Conservation (phyloP, 2,888 invertebrate species). For the Acrocyrtus sp. region DNA sequence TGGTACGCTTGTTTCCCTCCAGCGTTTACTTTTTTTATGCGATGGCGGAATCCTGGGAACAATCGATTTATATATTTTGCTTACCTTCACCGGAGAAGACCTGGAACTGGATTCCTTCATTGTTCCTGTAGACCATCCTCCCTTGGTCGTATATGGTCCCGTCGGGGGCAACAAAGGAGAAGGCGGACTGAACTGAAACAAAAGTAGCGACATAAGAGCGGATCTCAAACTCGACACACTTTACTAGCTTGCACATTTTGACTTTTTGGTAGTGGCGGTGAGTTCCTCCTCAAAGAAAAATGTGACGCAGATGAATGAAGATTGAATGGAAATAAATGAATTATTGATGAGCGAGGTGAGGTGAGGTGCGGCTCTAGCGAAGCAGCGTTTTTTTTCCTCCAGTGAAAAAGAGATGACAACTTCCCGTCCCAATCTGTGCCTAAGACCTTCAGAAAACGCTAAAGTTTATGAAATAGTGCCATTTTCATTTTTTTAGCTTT, state of each 20-base stretch:
- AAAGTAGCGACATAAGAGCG: constrained; percentile 58
- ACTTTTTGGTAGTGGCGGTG: constrained; percentile 16
- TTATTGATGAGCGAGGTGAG: constrained; percentile 16
- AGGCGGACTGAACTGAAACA: constrained; percentile 54
- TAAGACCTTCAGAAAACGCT: too few species aligned
- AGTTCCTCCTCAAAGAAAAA: constrained; percentile 2
- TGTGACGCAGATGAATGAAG: constrained; percentile 26
- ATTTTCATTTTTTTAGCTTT: too few species aligned
- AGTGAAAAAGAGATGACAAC: too few species aligned
- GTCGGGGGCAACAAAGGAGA: constrained; percentile 51
- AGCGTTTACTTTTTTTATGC: too few species aligned
- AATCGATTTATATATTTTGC: too few species aligned
- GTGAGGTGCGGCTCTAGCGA: too few species aligned
- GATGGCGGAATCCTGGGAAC: too few species aligned
- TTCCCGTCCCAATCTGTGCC: too few species aligned
- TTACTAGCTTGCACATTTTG: constrained; percentile 56
- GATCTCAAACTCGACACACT: constrained; percentile 58
- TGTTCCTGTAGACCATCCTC: constrained; percentile 55
- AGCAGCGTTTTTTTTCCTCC: too few species aligned
- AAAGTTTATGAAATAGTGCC: too few species aligned
- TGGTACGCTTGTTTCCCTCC: too few species aligned
- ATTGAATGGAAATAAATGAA: constrained; percentile 33
- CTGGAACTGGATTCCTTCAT: constrained; percentile 47
- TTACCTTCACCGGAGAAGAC: constrained; percentile 55
- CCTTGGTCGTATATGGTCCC: constrained; percentile 47